Percentiles rank a stretch among this genome's conserved stretches.
These are phyloP conservation scores for Brachystomella parvula DNA, from an alignment of 1,140 invertebrate species.

Conservation along the genomic window DNA sequence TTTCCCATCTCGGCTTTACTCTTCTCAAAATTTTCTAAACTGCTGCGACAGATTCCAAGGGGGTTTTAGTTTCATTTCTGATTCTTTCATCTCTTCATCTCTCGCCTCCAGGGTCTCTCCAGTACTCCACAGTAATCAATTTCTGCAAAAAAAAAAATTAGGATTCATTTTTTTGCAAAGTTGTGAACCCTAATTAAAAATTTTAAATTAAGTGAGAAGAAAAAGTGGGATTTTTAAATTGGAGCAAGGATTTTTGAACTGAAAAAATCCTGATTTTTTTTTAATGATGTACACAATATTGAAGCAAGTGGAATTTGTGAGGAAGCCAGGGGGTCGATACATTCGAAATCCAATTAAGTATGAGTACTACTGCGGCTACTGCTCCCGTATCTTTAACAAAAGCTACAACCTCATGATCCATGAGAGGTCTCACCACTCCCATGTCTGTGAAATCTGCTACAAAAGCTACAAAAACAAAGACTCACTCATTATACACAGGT, in stretches of 20 bases:
- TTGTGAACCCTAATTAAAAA: background rate
- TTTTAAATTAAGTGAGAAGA: background rate
- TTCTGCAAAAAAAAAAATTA: slow-evolving; percentile 1
- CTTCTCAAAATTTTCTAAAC: no score
- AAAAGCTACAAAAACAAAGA: slow-evolving; percentile 97
- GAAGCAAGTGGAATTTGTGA: slow-evolving; percentile 1
- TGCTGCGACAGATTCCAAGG: no score
- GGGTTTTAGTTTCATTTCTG: slow-evolving; percentile 2
- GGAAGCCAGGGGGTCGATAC: background rate
- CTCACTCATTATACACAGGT: slow-evolving; percentile 91
- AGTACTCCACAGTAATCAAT: no score
- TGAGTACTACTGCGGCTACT: slow-evolving; percentile 98
- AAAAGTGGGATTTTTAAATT: background rate
- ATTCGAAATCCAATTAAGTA: slow-evolving; percentile 54
- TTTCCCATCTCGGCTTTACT: no score
- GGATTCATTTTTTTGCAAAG: no score
- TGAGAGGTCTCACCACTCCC: slow-evolving; percentile 95
- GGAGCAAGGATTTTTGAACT: background rate
- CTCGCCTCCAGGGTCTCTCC: background rate
- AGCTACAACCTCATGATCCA: slow-evolving; percentile 99
- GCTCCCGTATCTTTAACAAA: slow-evolving; percentile 95
- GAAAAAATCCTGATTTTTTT: no score
- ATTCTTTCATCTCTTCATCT: background rate
- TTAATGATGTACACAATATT: background rate
- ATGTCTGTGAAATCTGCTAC: slow-evolving; percentile 96